Evolutionary conservation across 1,140 invertebrate species (phyloP).

Genomic region (Vanessa atalanta): DNA sequence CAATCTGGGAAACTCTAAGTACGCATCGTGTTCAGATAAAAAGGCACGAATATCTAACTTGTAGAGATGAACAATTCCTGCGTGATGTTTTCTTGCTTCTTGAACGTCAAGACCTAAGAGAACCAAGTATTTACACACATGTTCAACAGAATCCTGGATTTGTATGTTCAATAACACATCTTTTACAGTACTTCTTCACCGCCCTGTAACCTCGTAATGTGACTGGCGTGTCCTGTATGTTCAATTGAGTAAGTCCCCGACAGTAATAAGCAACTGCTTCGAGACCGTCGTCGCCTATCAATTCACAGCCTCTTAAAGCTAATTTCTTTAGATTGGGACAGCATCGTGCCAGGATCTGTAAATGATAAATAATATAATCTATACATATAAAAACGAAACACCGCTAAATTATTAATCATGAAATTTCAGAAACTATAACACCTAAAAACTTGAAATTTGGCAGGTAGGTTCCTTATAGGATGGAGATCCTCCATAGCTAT

Average conservation of each 20-base stretch:
- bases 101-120: not conserved
- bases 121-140: not conserved
- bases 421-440: too few relatives aligned
- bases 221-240: constrained; percentile 95
- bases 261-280: constrained; percentile 93
- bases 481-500: too few relatives aligned
- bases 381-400: too few relatives aligned
- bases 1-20: too few relatives aligned
- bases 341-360: constrained; percentile 88
- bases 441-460: too few relatives aligned
- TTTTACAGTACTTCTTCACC: constrained; percentile 94
- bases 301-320: constrained; percentile 93
- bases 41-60: too few relatives aligned
- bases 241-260: constrained; percentile 91
- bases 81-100: too few relatives aligned
- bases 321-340: constrained; percentile 95
- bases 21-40: too few relatives aligned
- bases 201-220: constrained; percentile 93
- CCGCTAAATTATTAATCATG: too few relatives aligned
- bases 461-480: too few relatives aligned
- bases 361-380: not conserved
- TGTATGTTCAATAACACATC: constrained; percentile 96
- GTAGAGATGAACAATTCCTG: too few relatives aligned
- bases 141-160: constrained; percentile 93
- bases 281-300: constrained; percentile 92